Percentiles rank a stretch among this genome's conserved stretches.
phyloP scores from a whole-genome alignment of 2,113 vertebrate genomes.

The Nibea albiflora region DNA sequence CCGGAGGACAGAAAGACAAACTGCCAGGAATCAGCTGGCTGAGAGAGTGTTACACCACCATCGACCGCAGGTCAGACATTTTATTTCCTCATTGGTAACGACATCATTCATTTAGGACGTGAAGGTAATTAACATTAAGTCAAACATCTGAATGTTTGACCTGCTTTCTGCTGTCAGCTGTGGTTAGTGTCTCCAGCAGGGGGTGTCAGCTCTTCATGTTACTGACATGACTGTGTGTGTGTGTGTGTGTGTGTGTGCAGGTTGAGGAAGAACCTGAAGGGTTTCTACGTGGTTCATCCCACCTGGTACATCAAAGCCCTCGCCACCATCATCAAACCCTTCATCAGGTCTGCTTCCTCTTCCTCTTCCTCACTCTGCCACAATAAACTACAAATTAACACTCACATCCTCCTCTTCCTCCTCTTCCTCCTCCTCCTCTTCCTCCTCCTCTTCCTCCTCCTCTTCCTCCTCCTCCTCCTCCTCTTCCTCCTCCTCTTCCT shows the following conservation, averaged over 20 bases:
- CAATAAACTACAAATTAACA: no score
- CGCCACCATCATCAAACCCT: slow-evolving; percentile 86
- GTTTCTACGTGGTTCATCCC: slow-evolving; percentile 86
- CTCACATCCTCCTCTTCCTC: no score
- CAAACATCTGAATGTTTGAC: no score
- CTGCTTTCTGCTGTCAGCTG: no score
- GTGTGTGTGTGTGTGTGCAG: slow-evolving; percentile 65
- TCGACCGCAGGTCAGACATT: slow-evolving; percentile 69
- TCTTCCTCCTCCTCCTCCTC: background rate
- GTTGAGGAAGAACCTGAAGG: slow-evolving; percentile 87
- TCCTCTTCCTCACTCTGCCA: background rate
- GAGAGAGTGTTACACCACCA: slow-evolving; percentile 84
- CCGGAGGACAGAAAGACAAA: slow-evolving; percentile 82
- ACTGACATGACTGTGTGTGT: background rate
- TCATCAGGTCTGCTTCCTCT: slow-evolving; percentile 84
- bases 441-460: background rate
- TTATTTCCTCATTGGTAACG: no score
- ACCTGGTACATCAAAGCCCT: slow-evolving; percentile 88
- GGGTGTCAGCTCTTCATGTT: background rate
- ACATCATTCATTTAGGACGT: no score
- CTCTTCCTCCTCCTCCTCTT: background rate
- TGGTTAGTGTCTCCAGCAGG: background rate
- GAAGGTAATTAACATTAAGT: no score
- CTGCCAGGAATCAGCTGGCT: slow-evolving; percentile 87
- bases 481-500: background rate